These are phyloP conservation scores for Palythoa heliodiscus DNA, from an alignment of 92 coral and sea anemone genomes.

Conservation along the genomic window DNA sequence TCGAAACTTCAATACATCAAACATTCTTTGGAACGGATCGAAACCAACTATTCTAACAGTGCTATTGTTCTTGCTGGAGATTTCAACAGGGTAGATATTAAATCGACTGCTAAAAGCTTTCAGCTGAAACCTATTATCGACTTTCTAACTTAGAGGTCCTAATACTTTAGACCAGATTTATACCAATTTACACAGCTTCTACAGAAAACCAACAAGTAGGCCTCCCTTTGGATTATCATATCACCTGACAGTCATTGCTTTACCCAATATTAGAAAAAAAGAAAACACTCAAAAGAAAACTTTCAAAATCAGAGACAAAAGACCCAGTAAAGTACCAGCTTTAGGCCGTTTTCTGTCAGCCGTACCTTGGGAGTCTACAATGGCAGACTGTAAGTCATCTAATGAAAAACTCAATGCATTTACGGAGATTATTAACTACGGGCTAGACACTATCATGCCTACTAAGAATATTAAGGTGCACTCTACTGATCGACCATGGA, in stretches of 20 bases:
- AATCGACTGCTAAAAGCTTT: constrained; percentile 31
- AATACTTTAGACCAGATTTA: constrained; percentile 35
- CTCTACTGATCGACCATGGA: neutral
- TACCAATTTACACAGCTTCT: constrained; percentile 35
- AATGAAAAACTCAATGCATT: neutral
- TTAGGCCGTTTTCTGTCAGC: no score
- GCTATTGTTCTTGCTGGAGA: constrained; percentile 45
- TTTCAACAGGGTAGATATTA: constrained; percentile 55
- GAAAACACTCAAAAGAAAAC: constrained; percentile 3
- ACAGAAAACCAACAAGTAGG: constrained; percentile 30
- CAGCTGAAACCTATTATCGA: constrained; percentile 52
- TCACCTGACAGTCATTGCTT: constrained; percentile 25
- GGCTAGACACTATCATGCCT: neutral
- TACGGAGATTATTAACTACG: neutral
- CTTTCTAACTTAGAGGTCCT: constrained; percentile 39
- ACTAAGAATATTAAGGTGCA: neutral
- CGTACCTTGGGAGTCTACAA: no score
- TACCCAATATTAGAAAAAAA: neutral
- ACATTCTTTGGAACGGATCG: constrained; percentile 44
- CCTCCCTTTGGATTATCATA: constrained; percentile 44
- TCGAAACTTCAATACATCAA: constrained; percentile 27
- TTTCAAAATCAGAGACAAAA: neutral
- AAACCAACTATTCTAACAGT: constrained; percentile 46
- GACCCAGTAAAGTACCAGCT: neutral
- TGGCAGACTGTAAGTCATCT: neutral